Conservation (phyloP, 1,140 invertebrate species). For the Achatina immaculata region DNA sequence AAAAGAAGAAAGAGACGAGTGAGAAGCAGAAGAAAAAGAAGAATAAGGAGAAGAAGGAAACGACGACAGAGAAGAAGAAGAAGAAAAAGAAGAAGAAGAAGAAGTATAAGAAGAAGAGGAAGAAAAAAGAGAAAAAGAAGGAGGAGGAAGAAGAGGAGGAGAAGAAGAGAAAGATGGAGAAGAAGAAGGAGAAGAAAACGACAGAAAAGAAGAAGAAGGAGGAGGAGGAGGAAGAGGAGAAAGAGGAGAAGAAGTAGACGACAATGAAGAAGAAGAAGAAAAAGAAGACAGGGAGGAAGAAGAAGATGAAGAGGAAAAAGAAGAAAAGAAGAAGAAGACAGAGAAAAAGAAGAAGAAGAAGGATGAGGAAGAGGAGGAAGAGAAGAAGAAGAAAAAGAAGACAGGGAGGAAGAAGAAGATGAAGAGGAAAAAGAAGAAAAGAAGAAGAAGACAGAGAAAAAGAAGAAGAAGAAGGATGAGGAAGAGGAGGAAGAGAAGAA, state of each 20-base stretch:
- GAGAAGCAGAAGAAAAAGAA: too few relatives aligned
- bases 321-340: neutral
- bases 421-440: neutral
- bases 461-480: too few relatives aligned
- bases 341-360: too few relatives aligned
- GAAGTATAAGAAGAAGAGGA: too few relatives aligned
- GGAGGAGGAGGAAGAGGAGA: neutral
- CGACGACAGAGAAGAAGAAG: too few relatives aligned
- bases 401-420: too few relatives aligned
- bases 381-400: neutral
- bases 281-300: neutral
- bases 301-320: neutral
- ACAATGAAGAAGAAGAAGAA: too few relatives aligned
- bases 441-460: too few relatives aligned
- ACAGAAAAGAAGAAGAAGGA: neutral
- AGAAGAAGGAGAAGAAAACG: neutral
- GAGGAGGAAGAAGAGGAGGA: neutral
- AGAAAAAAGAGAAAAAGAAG: neutral
- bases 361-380: neutral
- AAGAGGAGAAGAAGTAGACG: conserved; percentile 3
- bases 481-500: neutral
- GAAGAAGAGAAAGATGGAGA: neutral
- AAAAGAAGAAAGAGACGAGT: too few relatives aligned
- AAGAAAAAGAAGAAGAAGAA: too few relatives aligned
- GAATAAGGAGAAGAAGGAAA: too few relatives aligned